phyloP scores from a whole-genome alignment of 2,113 vertebrate species.

The Pholis gunnellus region DNA sequence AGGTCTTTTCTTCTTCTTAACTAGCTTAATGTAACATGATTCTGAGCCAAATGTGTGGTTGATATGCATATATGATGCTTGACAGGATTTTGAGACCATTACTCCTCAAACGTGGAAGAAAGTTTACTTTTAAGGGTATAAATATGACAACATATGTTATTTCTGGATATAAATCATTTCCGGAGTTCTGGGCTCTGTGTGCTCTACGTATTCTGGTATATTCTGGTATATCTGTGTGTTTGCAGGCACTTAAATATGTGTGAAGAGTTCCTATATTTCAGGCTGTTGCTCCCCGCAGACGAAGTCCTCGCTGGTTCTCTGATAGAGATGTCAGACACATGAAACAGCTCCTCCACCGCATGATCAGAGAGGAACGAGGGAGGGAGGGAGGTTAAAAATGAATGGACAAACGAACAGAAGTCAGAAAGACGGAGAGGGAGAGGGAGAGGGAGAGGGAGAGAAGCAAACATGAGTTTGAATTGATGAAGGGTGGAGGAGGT shows the following conservation, averaged over 20 bases:
- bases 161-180: not conserved
- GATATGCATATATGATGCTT: not conserved
- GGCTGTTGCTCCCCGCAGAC: constrained; percentile 26
- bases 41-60: not conserved
- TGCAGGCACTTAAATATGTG: not conserved
- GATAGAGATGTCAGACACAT: constrained; percentile 58
- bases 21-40: not conserved
- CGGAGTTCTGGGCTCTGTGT: not conserved
- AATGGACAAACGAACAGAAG: constrained; percentile 10
- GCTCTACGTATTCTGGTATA: not conserved
- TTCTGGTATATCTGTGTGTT: not conserved
- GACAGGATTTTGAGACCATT: not conserved
- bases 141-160: not conserved
- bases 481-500: constrained; percentile 7
- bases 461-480: constrained; percentile 6
- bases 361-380: constrained; percentile 23
- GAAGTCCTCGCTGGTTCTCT: constrained; percentile 6
- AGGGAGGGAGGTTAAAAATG: constrained; percentile 30
- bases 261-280: constrained; percentile 9
- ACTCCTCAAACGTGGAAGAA: not conserved
- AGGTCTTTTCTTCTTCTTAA: not conserved
- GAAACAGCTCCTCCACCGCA: constrained; percentile 23
- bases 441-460: not conserved
- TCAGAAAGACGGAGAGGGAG: not conserved
- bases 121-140: not conserved